Evolutionary conservation across 1,140 invertebrate genomes (phyloP).

Genomic region (Aleiodes sp.): DNA sequence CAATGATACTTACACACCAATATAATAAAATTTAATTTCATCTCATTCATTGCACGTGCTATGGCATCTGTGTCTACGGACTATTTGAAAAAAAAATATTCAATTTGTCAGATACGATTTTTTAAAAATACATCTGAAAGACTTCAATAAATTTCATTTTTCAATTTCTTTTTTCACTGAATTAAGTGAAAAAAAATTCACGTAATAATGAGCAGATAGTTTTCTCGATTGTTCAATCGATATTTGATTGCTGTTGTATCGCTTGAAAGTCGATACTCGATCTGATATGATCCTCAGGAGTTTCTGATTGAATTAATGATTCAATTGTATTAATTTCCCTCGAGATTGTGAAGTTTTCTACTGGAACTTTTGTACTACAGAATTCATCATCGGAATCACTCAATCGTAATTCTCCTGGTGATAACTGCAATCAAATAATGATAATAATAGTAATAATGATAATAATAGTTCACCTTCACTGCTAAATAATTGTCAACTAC

Average conservation of each 20-base stretch:
- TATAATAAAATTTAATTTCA: not conserved
- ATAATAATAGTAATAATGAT: not conserved
- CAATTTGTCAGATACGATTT: not conserved
- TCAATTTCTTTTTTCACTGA: conserved; percentile 21
- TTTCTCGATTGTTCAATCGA: conserved; percentile 13
- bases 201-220: not conserved
- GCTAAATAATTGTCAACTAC: too few species aligned
- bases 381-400: conserved; percentile 38
- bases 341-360: conserved; percentile 35
- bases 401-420: conserved; percentile 38
- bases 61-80: conserved; percentile 41
- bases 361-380: conserved; percentile 30
- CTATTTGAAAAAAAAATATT: conserved; percentile 14
- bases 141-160: not conserved
- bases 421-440: conserved; percentile 34
- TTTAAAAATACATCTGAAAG: not conserved
- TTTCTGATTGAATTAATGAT: conserved; percentile 39
- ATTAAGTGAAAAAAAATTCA: too few species aligned
- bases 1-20: conserved; percentile 9
- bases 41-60: conserved; percentile 49
- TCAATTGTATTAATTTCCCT: conserved; percentile 40
- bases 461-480: too few species aligned
- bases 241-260: conserved; percentile 30
- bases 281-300: conserved; percentile 40
- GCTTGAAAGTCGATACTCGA: conserved; percentile 40